These are phyloP conservation scores for Pseudoips prasinana DNA, from an alignment of 2,888 invertebrate species.

Conservation along the genomic window DNA sequence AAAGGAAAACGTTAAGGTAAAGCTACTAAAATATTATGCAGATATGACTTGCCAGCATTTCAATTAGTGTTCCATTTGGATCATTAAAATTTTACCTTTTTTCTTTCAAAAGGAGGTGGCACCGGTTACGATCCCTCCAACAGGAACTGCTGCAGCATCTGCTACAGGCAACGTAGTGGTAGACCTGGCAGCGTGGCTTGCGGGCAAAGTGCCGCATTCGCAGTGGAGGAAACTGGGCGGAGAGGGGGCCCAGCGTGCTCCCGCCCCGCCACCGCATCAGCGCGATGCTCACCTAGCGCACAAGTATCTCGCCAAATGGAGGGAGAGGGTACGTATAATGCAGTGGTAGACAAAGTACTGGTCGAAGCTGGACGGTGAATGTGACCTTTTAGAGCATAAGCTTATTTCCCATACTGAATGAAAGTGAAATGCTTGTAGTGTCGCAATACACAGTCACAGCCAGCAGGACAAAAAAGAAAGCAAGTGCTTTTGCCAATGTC, in stretches of 20 bases:
- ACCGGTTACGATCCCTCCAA: not conserved
- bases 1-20: slow-evolving; percentile 56
- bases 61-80: too few relatives aligned
- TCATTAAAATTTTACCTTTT: too few relatives aligned
- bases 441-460: too few relatives aligned
- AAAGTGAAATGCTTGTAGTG: too few relatives aligned
- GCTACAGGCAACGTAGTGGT: slow-evolving; percentile 67
- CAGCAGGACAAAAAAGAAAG: too few relatives aligned
- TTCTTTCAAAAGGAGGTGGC: too few relatives aligned
- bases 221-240: slow-evolving; percentile 64
- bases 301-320: slow-evolving; percentile 69
- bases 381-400: not conserved
- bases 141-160: slow-evolving; percentile 34
- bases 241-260: slow-evolving; percentile 30
- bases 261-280: slow-evolving; percentile 33
- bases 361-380: not conserved
- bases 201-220: slow-evolving; percentile 62
- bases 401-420: too few relatives aligned
- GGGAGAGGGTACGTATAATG: slow-evolving; percentile 50
- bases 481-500: too few relatives aligned
- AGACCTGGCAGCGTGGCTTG: slow-evolving; percentile 79
- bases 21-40: too few relatives aligned
- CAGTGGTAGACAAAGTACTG: not conserved
- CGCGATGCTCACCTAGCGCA: slow-evolving; percentile 60
- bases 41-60: too few relatives aligned